Evolutionary conservation across 2,113 vertebrate genomes (phyloP).

Genomic region (Equus przewalskii): DNA sequence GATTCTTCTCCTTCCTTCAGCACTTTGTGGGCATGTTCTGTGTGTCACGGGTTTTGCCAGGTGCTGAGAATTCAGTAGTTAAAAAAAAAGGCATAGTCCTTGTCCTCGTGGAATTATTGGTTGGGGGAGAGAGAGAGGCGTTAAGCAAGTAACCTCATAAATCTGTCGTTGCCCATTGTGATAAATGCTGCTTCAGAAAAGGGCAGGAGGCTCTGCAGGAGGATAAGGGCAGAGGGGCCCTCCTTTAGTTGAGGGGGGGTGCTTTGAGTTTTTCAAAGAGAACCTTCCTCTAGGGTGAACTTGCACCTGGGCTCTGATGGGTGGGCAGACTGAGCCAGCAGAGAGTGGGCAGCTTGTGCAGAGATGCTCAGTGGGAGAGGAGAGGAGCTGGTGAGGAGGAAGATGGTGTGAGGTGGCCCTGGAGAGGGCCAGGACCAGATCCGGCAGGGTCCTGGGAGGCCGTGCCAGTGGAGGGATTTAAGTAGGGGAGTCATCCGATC

Average conservation of each 20-base stretch:
- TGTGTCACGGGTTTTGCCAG: neutral
- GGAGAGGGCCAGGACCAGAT: neutral
- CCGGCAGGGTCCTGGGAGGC: neutral
- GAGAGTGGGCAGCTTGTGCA: neutral
- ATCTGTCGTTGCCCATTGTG: neutral
- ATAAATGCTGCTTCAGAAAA: neutral
- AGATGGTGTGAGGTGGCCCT: too few species aligned
- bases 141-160: neutral
- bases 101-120: neutral
- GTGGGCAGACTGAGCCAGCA: neutral
- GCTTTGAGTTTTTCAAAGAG: neutral
- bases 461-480: neutral
- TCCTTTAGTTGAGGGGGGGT: neutral
- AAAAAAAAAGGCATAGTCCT: neutral
- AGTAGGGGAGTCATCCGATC: neutral
- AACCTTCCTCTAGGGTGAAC: neutral
- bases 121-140: neutral
- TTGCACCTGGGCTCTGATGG: neutral
- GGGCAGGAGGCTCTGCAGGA: too few species aligned
- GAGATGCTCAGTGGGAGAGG: neutral
- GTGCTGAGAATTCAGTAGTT: neutral
- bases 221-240: neutral
- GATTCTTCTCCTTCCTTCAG: neutral
- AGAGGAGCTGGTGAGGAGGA: neutral
- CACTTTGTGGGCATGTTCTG: accelerated